Percentiles rank a stretch among this genome's conserved stretches.
phyloP scores from a whole-genome alignment of 2,797 vertebrate genomes.

The Coluber constrictor region DNA sequence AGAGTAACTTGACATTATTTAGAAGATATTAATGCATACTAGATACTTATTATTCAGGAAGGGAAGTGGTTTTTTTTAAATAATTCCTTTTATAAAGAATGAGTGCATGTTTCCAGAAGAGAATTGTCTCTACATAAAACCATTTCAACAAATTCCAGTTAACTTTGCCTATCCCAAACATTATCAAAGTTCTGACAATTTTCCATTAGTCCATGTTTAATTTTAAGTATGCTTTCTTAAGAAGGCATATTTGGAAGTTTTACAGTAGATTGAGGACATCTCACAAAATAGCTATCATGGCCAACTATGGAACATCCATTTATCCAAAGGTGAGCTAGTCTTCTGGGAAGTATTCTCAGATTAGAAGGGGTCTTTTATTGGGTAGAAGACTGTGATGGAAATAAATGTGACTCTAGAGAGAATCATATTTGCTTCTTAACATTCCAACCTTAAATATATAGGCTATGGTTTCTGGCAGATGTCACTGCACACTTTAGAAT shows the following conservation, averaged over 20 bases:
- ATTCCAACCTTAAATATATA: neutral
- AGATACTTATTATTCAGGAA: slow-evolving; percentile 61
- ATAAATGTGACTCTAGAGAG: neutral
- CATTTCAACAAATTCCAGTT: slow-evolving; percentile 43
- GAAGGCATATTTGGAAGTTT: neutral
- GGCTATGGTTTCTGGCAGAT: neutral
- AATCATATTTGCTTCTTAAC: neutral
- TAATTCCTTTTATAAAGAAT: slow-evolving; percentile 36
- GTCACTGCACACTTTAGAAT: neutral
- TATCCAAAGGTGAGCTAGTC: neutral
- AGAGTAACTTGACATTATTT: slow-evolving; percentile 65
- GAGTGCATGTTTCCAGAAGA: slow-evolving; percentile 22
- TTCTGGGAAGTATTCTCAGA: neutral
- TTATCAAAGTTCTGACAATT: neutral
- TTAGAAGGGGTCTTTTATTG: neutral
- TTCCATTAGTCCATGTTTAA: neutral
- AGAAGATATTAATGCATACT: slow-evolving; percentile 54
- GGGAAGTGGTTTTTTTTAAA: slow-evolving; percentile 43
- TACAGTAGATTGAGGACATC: neutral
- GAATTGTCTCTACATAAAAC: slow-evolving; percentile 24
- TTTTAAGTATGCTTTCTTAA: neutral
- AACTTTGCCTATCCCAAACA: slow-evolving; percentile 29
- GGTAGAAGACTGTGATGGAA: neutral
- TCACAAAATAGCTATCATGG: neutral
- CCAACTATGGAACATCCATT: neutral